These are phyloP conservation scores for Limnephilus rhombicus DNA, from an alignment of 2,888 invertebrate species.

Conservation along the genomic window DNA sequence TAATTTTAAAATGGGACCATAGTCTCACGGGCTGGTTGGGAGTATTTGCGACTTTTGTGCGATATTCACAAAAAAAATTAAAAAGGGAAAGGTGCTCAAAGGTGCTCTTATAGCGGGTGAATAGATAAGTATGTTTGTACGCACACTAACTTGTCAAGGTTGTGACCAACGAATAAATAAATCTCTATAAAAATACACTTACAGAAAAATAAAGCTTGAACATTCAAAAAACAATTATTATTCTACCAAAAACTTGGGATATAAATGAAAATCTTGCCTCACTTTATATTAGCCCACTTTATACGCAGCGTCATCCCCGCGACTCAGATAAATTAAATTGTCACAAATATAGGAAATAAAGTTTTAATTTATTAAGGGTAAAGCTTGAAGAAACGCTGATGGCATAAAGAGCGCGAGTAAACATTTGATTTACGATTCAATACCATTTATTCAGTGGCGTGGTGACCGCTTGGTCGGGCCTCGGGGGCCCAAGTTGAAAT, in stretches of 20 bases:
- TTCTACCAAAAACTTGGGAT: background rate
- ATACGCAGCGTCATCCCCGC: slow-evolving; percentile 5
- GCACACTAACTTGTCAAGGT: background rate
- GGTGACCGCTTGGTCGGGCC: background rate
- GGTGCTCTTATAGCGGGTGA: too few species aligned
- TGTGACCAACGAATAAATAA: background rate
- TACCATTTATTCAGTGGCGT: slow-evolving; percentile 57
- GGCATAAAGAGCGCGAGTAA: slow-evolving; percentile 64
- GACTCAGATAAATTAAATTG: slow-evolving; percentile 46
- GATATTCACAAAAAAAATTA: too few species aligned
- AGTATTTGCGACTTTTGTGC: too few species aligned
- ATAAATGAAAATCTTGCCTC: background rate
- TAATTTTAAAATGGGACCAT: too few species aligned
- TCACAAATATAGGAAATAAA: slow-evolving; percentile 64
- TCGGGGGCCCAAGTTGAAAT: background rate
- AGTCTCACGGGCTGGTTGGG: too few species aligned
- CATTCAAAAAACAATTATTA: background rate
- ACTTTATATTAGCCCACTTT: background rate
- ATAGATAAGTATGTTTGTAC: too few species aligned
- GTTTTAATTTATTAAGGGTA: slow-evolving; percentile 64
- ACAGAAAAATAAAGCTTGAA: background rate
- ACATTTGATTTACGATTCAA: slow-evolving; percentile 66
- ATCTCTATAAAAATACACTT: background rate
- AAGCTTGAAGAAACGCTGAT: slow-evolving; percentile 65
- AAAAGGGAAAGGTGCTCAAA: too few species aligned